A percentile compares a stretch with the other conserved stretches of the same genome.
phyloP scores from a whole-genome alignment of 1,140 invertebrate species.

The Contarinia nasturtii region DNA sequence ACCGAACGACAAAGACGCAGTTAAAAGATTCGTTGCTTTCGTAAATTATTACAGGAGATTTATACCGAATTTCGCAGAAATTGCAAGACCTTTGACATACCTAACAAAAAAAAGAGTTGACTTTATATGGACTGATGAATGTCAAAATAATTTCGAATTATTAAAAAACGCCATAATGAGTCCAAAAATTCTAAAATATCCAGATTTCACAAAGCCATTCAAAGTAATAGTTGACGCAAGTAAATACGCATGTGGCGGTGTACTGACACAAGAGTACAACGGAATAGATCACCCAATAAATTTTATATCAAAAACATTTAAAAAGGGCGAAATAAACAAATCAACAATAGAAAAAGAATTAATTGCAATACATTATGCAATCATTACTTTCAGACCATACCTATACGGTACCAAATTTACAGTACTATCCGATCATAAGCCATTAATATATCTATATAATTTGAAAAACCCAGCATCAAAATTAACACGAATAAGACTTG shows the following conservation, averaged over 20 bases:
- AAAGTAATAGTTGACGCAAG: constrained; percentile 17
- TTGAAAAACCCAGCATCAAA: constrained; percentile 25
- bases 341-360: constrained; percentile 27
- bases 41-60: constrained; percentile 24
- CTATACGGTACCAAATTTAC: constrained; percentile 25
- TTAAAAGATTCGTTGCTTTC: constrained; percentile 9
- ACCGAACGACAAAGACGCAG: constrained; percentile 2
- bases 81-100: constrained; percentile 17
- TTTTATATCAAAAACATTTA: constrained; percentile 11
- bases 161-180: constrained; percentile 1
- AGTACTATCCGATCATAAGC: constrained; percentile 28
- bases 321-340: constrained; percentile 22
- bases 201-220: constrained; percentile 10
- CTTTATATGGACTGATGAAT: constrained; percentile 11
- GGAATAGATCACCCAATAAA: constrained; percentile 6
- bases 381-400: constrained; percentile 26
- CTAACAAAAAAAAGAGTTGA: constrained; percentile 16
- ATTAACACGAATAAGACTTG: constrained; percentile 28
- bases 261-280: constrained; percentile 14
- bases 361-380: constrained; percentile 27
- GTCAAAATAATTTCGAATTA: constrained; percentile 14
- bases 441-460: constrained; percentile 22
- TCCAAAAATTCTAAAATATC: constrained; percentile 8
- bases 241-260: constrained; percentile 13
- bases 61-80: constrained; percentile 16